Evolutionary conservation across 2,888 invertebrate species (phyloP).

Genomic region (Drosophila suboccidentalis): DNA sequence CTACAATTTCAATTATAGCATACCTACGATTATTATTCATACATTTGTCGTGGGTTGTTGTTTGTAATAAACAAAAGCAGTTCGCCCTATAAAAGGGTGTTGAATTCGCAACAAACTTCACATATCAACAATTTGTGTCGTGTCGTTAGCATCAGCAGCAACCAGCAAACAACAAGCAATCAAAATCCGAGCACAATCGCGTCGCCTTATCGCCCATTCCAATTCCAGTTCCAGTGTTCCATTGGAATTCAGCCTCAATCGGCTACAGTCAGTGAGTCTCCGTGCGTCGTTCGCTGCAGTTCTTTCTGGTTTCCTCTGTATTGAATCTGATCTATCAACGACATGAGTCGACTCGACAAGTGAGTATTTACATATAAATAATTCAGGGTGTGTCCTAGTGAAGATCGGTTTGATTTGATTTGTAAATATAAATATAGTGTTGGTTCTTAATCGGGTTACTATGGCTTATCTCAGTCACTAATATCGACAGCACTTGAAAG

Average conservation of each 20-base stretch:
- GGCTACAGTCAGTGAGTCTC: conserved; percentile 57
- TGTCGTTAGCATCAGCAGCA: conserved; percentile 12
- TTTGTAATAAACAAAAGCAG: conserved; percentile 24
- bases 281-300: conserved; percentile 62
- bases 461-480: conserved; percentile 41
- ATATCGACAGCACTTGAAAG: conserved; percentile 52
- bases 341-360: conserved; percentile 73
- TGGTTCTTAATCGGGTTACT: neutral
- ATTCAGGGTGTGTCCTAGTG: neutral
- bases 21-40: conserved; percentile 62
- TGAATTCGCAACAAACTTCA: conserved; percentile 9
- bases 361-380: conserved; percentile 43
- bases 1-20: conserved; percentile 59
- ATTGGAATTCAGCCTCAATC: conserved; percentile 37
- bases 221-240: conserved; percentile 47
- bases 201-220: conserved; percentile 44
- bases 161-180: conserved; percentile 15
- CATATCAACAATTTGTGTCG: conserved; percentile 36
- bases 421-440: neutral
- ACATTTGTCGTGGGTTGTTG: conserved; percentile 62
- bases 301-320: conserved; percentile 19
- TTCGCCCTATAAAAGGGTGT: conserved; percentile 44
- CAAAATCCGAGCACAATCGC: conserved; percentile 11
- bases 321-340: conserved; percentile 24
- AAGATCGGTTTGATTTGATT: neutral